A percentile compares a stretch with the other conserved stretches of the same genome.
These are phyloP conservation scores for Phyllotreta striolata DNA, from an alignment of 2,888 invertebrate species.

Conservation along the genomic window DNA sequence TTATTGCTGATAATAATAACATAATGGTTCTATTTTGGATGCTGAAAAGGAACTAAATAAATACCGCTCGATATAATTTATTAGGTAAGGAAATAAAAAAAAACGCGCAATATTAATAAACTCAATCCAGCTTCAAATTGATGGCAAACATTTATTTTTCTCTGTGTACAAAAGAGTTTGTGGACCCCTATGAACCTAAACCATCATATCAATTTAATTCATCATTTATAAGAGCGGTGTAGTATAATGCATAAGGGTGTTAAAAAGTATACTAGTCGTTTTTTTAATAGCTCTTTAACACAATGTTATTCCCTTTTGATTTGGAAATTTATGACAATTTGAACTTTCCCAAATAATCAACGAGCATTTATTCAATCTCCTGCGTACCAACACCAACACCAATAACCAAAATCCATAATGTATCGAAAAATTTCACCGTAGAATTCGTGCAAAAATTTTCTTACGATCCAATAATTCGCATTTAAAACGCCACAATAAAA, in stretches of 20 bases:
- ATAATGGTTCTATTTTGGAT: slow-evolving; percentile 4
- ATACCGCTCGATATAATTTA: slow-evolving; percentile 4
- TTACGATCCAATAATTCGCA: slow-evolving; percentile 17
- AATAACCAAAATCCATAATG: too few relatives aligned
- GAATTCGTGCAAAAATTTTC: slow-evolving; percentile 18
- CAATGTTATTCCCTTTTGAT: slow-evolving; percentile 32
- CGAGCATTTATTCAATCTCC: too few relatives aligned
- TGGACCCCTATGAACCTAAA: slow-evolving; percentile 29
- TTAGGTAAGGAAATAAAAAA: neutral
- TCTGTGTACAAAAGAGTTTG: neutral
- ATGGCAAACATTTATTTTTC: slow-evolving; percentile 3
- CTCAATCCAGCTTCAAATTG: neutral
- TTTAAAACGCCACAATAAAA: slow-evolving; percentile 11
- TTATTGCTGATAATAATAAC: slow-evolving; percentile 7
- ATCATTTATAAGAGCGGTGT: slow-evolving; percentile 29
- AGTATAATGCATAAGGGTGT: slow-evolving; percentile 29
- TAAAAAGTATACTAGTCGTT: slow-evolving; percentile 34
- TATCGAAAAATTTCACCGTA: neutral
- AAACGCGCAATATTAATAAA: neutral
- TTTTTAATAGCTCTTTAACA: slow-evolving; percentile 32
- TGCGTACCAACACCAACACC: too few relatives aligned
- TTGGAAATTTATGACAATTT: slow-evolving; percentile 25
- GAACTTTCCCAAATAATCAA: too few relatives aligned
- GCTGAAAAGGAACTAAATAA: slow-evolving; percentile 4
- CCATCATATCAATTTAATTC: slow-evolving; percentile 30